Base-by-base conservation (phyloP, 1,140 invertebrate genomes). In the Drosophila oshimai region DNA sequence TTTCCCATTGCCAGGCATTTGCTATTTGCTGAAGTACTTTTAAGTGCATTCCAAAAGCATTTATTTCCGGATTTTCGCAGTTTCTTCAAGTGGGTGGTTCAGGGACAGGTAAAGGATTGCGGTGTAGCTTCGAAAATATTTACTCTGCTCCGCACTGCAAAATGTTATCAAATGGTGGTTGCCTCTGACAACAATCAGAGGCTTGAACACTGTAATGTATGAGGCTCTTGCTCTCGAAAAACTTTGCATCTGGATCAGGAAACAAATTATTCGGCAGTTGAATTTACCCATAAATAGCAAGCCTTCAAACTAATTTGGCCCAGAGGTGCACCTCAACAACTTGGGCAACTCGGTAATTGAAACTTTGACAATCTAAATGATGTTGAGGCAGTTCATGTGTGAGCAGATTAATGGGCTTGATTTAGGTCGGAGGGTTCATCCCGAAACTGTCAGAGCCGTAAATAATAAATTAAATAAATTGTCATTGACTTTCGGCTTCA, bases 61-160 rank as follows among this genome's bases (percentile, higher is more conserved):
- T 84, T 84, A 84, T 79, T 79, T 84, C 75, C 79, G 80, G 79
- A 79, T 86, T 86, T 68, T 47, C 55, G 45, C 71, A 71, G n/a
- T n/a, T n/a, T n/a, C n/a, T n/a, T n/a, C n/a, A 70, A 53, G 54
- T 50, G 54, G 54, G 37, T 37, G 28, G 26, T 15, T 26, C 10
- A 20, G 29, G 18, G 39, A 13, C 46, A 45, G 33, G 50, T 28
- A 26, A 33, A 18, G 67, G 42, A 18, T 29, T 58, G 50, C 29
- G 71, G 34, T 28, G 64, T 12, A 61, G 50, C 68, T 55, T 28
- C 1, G 24, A 46, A 81, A 83, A 83, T 77, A 83, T 77, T 77
- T 73, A 53, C 57, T 33, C n/a, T 31, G 31, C 20, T 36, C 7
- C 28, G n/a, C 36, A 22, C 28, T 13, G 31, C 61, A 44, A 31